phyloP scores from a whole-genome alignment of 2,888 invertebrate species.

The Hoplodrina ambigua region DNA sequence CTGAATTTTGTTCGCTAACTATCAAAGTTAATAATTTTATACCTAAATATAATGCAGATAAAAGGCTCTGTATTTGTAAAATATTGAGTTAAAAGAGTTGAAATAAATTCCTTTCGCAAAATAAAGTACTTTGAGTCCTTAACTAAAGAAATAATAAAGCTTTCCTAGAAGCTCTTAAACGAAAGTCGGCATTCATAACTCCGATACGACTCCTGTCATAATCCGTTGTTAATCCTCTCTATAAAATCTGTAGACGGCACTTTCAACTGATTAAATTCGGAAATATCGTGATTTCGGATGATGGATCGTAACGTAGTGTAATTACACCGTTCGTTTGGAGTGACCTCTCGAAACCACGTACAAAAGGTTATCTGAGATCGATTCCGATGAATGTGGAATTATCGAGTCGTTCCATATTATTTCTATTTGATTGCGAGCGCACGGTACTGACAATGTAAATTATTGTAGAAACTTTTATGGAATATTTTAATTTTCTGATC shows the following conservation, averaged over 20 bases:
- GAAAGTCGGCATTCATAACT: constrained; percentile 8
- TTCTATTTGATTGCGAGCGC: constrained; percentile 27
- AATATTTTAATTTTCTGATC: neutral
- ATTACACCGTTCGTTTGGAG: constrained; percentile 10
- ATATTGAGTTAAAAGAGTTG: neutral
- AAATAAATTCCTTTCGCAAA: neutral
- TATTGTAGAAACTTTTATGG: neutral
- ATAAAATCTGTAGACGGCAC: constrained; percentile 18
- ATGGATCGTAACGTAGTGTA: constrained; percentile 7
- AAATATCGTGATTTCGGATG: constrained; percentile 12
- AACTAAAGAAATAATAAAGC: constrained; percentile 17
- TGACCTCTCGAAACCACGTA: constrained; percentile 16
- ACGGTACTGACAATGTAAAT: constrained; percentile 5
- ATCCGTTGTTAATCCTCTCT: constrained; percentile 12
- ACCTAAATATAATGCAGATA: neutral
- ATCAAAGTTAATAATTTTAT: constrained; percentile 1
- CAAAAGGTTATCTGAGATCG: constrained; percentile 44
- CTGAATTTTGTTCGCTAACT: constrained; percentile 16
- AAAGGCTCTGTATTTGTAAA: neutral
- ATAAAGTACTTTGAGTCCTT: neutral
- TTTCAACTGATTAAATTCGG: constrained; percentile 36
- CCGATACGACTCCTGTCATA: constrained; percentile 3
- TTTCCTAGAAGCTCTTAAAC: constrained; percentile 1
- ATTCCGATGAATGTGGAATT: constrained; percentile 22
- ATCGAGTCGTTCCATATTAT: constrained; percentile 24